Percentiles rank a stretch among this genome's conserved stretches.
Conservation (phyloP, 1,140 invertebrate genomes). For the Nebria ingens region DNA sequence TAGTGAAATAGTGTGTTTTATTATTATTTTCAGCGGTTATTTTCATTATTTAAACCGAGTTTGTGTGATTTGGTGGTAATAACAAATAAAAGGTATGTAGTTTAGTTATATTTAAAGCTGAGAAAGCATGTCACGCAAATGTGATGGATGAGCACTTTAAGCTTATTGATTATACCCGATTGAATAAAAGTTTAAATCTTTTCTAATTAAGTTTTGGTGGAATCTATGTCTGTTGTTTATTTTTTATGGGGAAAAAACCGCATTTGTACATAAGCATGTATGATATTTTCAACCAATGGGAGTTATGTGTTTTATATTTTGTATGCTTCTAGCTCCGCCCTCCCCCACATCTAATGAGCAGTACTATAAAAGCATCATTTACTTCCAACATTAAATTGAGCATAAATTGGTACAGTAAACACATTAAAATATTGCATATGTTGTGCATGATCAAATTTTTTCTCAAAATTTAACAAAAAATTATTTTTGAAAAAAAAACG, state of each 20-base stretch:
- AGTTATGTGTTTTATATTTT: slow-evolving; percentile 16
- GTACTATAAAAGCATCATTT: slow-evolving; percentile 30
- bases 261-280: not conserved
- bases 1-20: not conserved
- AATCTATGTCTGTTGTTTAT: no score
- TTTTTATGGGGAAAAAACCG: no score
- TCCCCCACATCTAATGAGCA: slow-evolving; percentile 25
- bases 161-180: no score
- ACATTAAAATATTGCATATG: slow-evolving; percentile 12
- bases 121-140: no score
- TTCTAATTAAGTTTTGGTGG: no score
- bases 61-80: no score
- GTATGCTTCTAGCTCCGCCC: slow-evolving; percentile 22
- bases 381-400: slow-evolving; percentile 30
- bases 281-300: not conserved
- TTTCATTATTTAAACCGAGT: not conserved
- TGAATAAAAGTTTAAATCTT: no score
- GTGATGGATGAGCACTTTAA: no score
- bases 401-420: slow-evolving; percentile 27
- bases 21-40: slow-evolving; percentile 1
- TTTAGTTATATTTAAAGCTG: no score
- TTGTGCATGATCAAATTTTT: slow-evolving; percentile 12
- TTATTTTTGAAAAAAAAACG: not conserved
- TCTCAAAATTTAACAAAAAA: not conserved
- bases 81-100: no score